Evolutionary conservation across 35 echinoderm and acorn worm genomes (phyloP).

Genomic region (Apostichopus japonicus): DNA sequence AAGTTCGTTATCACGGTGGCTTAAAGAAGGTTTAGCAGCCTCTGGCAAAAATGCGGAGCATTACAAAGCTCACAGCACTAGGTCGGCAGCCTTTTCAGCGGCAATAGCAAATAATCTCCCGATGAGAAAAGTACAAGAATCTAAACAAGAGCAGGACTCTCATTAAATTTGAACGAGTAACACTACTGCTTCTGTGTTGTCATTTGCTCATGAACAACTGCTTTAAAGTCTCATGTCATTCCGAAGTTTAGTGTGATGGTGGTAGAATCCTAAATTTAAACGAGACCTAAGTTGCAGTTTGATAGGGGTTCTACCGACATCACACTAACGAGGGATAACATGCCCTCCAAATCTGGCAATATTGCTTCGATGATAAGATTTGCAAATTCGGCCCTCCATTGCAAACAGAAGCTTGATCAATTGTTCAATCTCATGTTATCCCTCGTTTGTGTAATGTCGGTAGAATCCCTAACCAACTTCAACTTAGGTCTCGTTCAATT

Average conservation of each 20-base stretch:
- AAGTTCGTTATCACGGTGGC: slow-evolving; percentile 38
- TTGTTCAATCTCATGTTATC: too few species aligned
- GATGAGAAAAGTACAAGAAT: neutral
- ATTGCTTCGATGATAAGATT: too few species aligned
- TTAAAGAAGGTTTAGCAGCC: neutral
- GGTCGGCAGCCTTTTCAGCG: slow-evolving; percentile 39
- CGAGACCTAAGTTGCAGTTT: neutral
- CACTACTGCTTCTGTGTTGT: neutral
- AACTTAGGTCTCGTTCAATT: too few species aligned
- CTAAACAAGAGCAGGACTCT: neutral
- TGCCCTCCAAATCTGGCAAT: neutral
- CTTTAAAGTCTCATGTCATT: too few species aligned
- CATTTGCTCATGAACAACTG: neutral
- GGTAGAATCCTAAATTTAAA: neutral
- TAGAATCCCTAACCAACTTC: too few species aligned
- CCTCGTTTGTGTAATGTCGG: too few species aligned
- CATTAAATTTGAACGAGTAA: neutral
- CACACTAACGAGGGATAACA: neutral
- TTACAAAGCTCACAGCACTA: slow-evolving; percentile 21
- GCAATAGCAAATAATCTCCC: slow-evolving; percentile 22
- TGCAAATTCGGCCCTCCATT: too few species aligned
- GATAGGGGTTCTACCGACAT: neutral
- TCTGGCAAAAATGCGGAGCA: slow-evolving; percentile 19
- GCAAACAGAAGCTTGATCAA: too few species aligned
- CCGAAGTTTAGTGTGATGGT: neutral